Evolutionary conservation across 1,140 invertebrate species (phyloP).

Genomic region (Holotrichia oblita): DNA sequence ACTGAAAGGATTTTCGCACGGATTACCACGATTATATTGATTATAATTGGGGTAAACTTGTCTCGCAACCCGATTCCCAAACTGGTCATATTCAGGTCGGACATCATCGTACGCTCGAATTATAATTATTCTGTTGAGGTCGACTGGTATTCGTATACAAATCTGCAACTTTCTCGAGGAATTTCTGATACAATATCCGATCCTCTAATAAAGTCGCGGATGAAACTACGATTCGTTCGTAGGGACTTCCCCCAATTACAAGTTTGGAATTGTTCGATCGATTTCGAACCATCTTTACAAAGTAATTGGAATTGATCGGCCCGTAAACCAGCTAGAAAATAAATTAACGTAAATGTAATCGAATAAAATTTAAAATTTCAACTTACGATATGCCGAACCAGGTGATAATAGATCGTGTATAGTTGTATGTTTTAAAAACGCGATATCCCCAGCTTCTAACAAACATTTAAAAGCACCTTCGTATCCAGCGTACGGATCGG

Average conservation of each 20-base stretch:
- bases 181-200: constrained; percentile 70
- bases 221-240: constrained; percentile 86
- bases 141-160: constrained; percentile 58
- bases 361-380: constrained; percentile 4
- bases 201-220: constrained; percentile 74
- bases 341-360: constrained; percentile 34
- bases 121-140: neutral
- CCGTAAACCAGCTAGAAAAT: constrained; percentile 64
- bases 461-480: constrained; percentile 90
- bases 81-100: constrained; percentile 42
- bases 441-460: constrained; percentile 87
- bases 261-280: constrained; percentile 76
- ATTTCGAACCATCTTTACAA: constrained; percentile 81
- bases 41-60: constrained; percentile 47
- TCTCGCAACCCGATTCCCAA: constrained; percentile 45
- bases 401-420: constrained; percentile 73
- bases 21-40: constrained; percentile 35
- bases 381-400: constrained; percentile 67
- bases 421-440: constrained; percentile 91
- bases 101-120: neutral
- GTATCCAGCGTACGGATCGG: constrained; percentile 91
- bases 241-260: constrained; percentile 91
- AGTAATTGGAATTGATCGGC: constrained; percentile 84
- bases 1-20: constrained; percentile 46
- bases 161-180: constrained; percentile 66